These are phyloP conservation scores for Myotis vivesi DNA, from an alignment of 2,797 vertebrate species.

Conservation along the genomic window DNA sequence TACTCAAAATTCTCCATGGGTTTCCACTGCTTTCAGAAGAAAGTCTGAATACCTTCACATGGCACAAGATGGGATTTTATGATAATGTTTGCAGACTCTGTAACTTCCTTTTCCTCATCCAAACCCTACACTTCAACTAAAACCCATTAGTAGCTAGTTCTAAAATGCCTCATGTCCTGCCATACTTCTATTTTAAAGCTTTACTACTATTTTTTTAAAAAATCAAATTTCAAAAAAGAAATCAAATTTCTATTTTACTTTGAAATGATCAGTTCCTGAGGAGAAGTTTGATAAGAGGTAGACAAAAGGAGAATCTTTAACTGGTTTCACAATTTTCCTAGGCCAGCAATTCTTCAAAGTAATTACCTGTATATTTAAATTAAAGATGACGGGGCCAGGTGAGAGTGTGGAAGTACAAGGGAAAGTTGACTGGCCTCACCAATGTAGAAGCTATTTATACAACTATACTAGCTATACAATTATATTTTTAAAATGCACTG, in stretches of 20 bases:
- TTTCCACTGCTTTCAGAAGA: background rate
- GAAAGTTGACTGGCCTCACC: background rate
- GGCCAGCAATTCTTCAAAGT: background rate
- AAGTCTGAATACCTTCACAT: background rate
- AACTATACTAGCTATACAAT: background rate
- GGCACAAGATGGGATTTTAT: background rate
- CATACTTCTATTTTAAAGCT: background rate
- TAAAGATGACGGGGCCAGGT: background rate
- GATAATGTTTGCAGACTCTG: background rate
- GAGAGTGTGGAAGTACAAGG: background rate
- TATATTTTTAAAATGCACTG: background rate
- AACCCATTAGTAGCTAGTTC: background rate
- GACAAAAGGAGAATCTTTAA: background rate
- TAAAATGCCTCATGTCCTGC: background rate
- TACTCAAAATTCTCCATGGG: background rate
- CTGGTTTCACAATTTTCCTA: background rate
- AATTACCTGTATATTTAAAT: background rate
- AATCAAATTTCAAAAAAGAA: background rate
- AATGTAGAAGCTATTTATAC: background rate
- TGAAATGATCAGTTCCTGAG: background rate
- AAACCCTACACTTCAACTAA: background rate
- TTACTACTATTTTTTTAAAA: background rate
- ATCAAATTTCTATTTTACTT: background rate
- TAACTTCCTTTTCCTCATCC: background rate
- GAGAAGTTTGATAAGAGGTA: background rate